These are phyloP conservation scores for Coturnix japonica DNA, from an alignment of 2,113 vertebrate genomes.

Conservation along the genomic window DNA sequence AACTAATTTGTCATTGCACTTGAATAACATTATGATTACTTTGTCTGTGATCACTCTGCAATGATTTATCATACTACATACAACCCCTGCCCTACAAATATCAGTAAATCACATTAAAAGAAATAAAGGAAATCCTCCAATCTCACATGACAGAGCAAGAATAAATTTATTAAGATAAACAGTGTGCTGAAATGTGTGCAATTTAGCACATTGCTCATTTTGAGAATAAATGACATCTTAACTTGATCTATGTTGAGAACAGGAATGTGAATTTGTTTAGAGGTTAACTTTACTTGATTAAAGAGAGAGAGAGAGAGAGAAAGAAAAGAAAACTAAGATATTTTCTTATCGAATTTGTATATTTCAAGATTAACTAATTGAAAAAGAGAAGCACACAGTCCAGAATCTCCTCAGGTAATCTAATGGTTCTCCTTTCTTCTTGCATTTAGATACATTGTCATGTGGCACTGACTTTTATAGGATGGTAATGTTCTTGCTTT, in stretches of 20 bases:
- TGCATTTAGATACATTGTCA: constrained; percentile 37
- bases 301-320: neutral
- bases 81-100: neutral
- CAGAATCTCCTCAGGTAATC: neutral
- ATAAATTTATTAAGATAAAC: neutral
- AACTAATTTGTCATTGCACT: neutral
- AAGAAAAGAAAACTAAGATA: neutral
- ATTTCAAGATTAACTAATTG: neutral
- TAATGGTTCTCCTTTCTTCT: neutral
- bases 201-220: neutral
- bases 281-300: neutral
- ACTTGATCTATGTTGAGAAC: neutral
- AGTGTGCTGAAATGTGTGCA: neutral
- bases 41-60: neutral
- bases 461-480: constrained; percentile 45
- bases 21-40: neutral
- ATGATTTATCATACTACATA: neutral
- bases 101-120: neutral
- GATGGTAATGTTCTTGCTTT: constrained; percentile 31
- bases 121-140: neutral
- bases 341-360: neutral
- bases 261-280: neutral
- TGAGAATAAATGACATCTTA: neutral
- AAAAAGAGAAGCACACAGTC: neutral
- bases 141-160: neutral